A percentile compares a stretch with the other conserved stretches of the same genome.
phyloP scores from a whole-genome alignment of 2,888 invertebrate genomes.

The Gari tellinella region DNA sequence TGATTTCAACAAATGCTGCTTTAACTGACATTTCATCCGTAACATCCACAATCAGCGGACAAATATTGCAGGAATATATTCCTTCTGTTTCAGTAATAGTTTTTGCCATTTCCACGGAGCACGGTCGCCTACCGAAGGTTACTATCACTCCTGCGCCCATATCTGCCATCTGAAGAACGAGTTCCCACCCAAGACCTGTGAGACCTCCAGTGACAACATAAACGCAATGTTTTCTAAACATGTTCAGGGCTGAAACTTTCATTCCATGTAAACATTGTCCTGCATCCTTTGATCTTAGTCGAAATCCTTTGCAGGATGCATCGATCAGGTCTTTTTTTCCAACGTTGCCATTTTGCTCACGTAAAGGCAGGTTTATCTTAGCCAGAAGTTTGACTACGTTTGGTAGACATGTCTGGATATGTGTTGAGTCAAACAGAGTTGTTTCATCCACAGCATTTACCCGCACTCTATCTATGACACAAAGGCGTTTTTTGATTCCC shows the following conservation, averaged over 20 bases:
- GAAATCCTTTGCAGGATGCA: no score
- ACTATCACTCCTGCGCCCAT: slow-evolving; percentile 64
- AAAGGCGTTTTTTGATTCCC: no score
- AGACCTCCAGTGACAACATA: slow-evolving; percentile 70
- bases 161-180: slow-evolving; percentile 57
- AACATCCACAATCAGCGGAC: slow-evolving; percentile 58
- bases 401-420: no score
- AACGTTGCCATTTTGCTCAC: no score
- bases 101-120: slow-evolving; percentile 18
- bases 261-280: neutral
- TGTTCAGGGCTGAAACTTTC: neutral
- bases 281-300: no score
- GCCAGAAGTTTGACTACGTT: no score
- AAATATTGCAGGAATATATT: slow-evolving; percentile 38
- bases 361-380: no score
- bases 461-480: no score
- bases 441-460: no score
- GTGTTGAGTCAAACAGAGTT: no score
- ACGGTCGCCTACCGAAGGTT: slow-evolving; percentile 51
- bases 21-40: slow-evolving; percentile 41
- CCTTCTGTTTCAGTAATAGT: slow-evolving; percentile 39
- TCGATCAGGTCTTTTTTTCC: no score
- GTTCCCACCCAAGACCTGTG: slow-evolving; percentile 70
- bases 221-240: slow-evolving; percentile 8
- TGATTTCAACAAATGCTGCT: slow-evolving; percentile 36